Conservation (phyloP, 2,797 vertebrate species). For the Micromesistius poutassou region DNA sequence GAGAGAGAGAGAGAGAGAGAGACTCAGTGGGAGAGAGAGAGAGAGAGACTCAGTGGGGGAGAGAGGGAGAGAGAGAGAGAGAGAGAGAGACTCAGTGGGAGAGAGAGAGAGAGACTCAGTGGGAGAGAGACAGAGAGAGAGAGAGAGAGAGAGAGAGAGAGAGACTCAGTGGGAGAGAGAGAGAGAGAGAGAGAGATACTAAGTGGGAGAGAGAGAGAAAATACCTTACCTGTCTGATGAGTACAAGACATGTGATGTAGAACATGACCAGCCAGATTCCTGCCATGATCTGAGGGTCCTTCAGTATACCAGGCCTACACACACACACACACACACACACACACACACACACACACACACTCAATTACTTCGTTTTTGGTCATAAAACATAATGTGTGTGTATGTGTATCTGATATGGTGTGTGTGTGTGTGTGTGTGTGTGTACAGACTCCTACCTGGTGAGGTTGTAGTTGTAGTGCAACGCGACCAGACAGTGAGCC, state of each 20-base stretch:
- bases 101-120: no score
- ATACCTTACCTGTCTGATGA: slow-evolving; percentile 80
- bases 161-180: no score
- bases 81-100: no score
- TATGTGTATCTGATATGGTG: background rate
- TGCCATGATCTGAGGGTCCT: slow-evolving; percentile 85
- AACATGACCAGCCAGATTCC: slow-evolving; percentile 85
- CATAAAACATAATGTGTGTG: background rate
- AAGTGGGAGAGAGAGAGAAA: background rate
- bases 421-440: background rate
- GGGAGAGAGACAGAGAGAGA: background rate
- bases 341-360: slow-evolving; percentile 10
- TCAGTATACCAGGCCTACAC: slow-evolving; percentile 79
- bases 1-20: background rate
- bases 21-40: background rate
- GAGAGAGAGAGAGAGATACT: no score
- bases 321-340: background rate
- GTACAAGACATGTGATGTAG: slow-evolving; percentile 79
- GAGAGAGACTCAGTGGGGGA: background rate
- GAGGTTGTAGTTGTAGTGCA: slow-evolving; percentile 69
- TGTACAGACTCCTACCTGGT: slow-evolving; percentile 45
- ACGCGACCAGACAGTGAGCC: slow-evolving; percentile 71
- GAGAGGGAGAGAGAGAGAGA: background rate
- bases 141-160: background rate
- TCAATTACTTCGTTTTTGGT: no score